Evolutionary conservation across 2,797 vertebrate species (phyloP).

Genomic region (Thamnophis elegans): DNA sequence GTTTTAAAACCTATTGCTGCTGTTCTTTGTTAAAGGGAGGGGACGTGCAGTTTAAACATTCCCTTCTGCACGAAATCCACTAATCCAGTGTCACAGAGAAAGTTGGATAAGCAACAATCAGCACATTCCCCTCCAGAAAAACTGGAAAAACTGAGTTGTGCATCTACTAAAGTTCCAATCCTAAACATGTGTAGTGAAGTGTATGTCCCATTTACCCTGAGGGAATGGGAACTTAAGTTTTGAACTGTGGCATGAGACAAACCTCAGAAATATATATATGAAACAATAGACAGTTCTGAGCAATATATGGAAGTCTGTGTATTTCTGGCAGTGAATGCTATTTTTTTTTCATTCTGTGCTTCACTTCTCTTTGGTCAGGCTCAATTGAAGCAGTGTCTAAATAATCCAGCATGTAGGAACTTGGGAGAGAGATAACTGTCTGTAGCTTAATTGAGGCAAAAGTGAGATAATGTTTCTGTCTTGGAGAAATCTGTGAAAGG

Average conservation of each 20-base stretch:
- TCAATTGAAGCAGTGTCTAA: constrained; percentile 4
- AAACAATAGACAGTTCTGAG: not conserved
- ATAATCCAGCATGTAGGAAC: constrained; percentile 22
- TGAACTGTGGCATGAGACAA: not conserved
- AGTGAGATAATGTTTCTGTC: constrained; percentile 14
- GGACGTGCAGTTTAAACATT: not conserved
- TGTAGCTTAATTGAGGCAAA: constrained; percentile 27
- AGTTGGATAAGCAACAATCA: not conserved
- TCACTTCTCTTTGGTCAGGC: constrained; percentile 17
- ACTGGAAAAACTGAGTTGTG: not conserved
- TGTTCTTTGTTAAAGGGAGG: not conserved
- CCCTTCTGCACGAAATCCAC: not conserved
- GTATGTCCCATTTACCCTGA: not conserved
- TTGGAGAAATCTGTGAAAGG: constrained; percentile 11
- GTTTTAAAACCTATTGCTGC: not conserved
- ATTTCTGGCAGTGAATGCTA: not conserved
- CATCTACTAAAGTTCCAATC: not conserved
- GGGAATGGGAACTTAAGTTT: not conserved
- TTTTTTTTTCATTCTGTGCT: not conserved
- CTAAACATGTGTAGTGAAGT: not conserved
- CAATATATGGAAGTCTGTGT: not conserved
- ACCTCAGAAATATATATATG: not conserved
- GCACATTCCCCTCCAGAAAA: not conserved
- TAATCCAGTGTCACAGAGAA: not conserved
- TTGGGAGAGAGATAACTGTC: constrained; percentile 26